Evolutionary conservation across 2,888 invertebrate genomes (phyloP).

Genomic region (Cabera pusaria): DNA sequence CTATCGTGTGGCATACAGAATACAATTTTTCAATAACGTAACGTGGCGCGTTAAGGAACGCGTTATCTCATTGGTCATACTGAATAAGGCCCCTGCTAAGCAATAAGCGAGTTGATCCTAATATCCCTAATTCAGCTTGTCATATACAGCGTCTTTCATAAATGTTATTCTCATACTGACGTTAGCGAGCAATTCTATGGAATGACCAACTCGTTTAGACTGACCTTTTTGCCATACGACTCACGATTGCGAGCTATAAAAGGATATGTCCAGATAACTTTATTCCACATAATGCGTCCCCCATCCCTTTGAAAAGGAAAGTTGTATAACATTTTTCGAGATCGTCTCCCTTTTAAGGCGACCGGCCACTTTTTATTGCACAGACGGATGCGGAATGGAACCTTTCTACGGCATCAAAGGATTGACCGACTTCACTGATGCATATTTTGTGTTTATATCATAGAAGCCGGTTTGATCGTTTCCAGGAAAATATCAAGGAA

Average conservation of each 20-base stretch:
- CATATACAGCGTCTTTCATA: conserved; percentile 42
- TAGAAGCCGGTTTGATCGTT: conserved; percentile 25
- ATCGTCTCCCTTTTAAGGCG: conserved; percentile 69
- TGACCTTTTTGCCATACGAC: conserved; percentile 66
- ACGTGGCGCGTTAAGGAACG: too few relatives aligned
- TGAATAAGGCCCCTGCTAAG: too few relatives aligned
- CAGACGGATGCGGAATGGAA: conserved; percentile 55
- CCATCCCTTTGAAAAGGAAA: conserved; percentile 78
- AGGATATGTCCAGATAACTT: conserved; percentile 78
- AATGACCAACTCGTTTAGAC: conserved; percentile 62
- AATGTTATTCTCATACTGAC: conserved; percentile 68
- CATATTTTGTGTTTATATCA: conserved; percentile 50
- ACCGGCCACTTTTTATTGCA: conserved; percentile 65
- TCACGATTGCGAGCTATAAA: conserved; percentile 69
- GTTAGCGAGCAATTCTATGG: conserved; percentile 64
- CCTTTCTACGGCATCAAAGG: conserved; percentile 59
- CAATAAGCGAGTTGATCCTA: too few relatives aligned
- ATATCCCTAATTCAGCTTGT: conserved; percentile 23
- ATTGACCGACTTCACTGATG: conserved; percentile 51
- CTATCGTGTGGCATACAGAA: too few relatives aligned
- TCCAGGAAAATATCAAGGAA: conserved; percentile 20
- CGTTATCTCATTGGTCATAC: too few relatives aligned
- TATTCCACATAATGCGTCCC: conserved; percentile 72
- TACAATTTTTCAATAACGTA: too few relatives aligned
- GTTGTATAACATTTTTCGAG: conserved; percentile 74